Conservation (phyloP, 2,888 invertebrate species). For the Marronus borbonicus region DNA sequence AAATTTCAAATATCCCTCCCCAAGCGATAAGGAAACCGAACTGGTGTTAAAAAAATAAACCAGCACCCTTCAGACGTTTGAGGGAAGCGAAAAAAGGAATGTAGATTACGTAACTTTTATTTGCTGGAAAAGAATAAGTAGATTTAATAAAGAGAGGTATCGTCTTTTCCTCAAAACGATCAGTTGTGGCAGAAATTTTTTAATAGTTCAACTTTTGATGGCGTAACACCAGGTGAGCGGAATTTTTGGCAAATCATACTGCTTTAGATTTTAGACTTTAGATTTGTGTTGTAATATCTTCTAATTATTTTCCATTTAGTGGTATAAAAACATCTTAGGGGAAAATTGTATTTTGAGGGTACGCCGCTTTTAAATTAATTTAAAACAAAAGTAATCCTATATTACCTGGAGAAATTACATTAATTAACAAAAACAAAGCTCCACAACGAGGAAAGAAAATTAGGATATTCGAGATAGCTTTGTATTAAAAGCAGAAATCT, state of each 20-base stretch:
- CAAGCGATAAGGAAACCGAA: neutral
- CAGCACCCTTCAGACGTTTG: no score
- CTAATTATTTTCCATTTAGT: neutral
- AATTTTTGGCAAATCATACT: neutral
- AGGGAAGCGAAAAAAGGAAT: conserved; percentile 17
- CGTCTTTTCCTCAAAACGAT: neutral
- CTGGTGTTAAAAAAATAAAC: neutral
- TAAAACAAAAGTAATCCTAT: neutral
- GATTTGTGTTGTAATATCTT: no score
- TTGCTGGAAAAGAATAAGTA: conserved; percentile 46
- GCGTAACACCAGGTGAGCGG: neutral
- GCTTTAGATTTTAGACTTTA: no score
- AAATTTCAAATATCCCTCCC: conserved; percentile 40
- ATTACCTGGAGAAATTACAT: conserved; percentile 18
- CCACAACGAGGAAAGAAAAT: conserved; percentile 2
- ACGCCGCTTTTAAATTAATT: neutral
- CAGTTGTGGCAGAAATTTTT: neutral
- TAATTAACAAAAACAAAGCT: conserved; percentile 19
- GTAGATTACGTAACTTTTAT: conserved; percentile 49
- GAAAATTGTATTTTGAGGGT: neutral
- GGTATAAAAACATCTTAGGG: neutral
- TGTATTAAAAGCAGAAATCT: neutral
- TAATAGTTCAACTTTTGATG: neutral
- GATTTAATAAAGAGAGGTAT: conserved; percentile 43
- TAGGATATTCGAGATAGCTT: neutral